Evolutionary conservation across 2,888 invertebrate species (phyloP), one percentile per base, ranked within the genome.

Genomic region (Osmoderma eremita): DNA sequence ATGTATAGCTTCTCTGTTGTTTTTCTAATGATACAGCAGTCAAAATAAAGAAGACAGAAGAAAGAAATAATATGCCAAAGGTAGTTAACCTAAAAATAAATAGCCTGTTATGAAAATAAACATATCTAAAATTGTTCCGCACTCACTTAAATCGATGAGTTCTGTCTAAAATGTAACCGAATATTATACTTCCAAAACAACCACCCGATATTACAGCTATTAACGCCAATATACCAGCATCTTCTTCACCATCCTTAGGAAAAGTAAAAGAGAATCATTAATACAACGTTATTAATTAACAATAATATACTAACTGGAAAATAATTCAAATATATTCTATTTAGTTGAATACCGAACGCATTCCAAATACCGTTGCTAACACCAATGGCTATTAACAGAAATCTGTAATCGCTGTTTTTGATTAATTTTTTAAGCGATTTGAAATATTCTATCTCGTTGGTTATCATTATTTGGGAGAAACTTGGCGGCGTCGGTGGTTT

Each of bases 101-200:
- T 17, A 58, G 42, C 18, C 6, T n/a, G 5, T 42, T 56, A 36
- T 13, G 1, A 13, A 36, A 54, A 18, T 13, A 4, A n/a, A 18
- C 8, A 63, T 20, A 17, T n/a, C n/a, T n/a, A n/a, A n/a, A n/a
- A n/a, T n/a, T n/a, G n/a, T n/a, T n/a, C n/a, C n/a, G n/a, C n/a
- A n/a, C 17, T 85, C 81, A 93, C 92, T 97, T 97, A 85, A 94
- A 98, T 76, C 87, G 88, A 79, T 95, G 95, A 0, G 95, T 95
- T 84, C 91, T 94, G 83, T 98, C 97, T 71, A 98, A 85, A 74
- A 95, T 85, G 63, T 94, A 84, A 5, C 98, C 98, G 74, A 94
- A 93, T 1, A 93, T 83, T 3, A 98, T 90, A 0, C 96, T 95
- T 1, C 97, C 97, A 8, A 90, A 78, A 89, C 97, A 94, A 20